Conservation (phyloP, 1,140 invertebrate species). For the Thaumatotibia leucotreta region DNA sequence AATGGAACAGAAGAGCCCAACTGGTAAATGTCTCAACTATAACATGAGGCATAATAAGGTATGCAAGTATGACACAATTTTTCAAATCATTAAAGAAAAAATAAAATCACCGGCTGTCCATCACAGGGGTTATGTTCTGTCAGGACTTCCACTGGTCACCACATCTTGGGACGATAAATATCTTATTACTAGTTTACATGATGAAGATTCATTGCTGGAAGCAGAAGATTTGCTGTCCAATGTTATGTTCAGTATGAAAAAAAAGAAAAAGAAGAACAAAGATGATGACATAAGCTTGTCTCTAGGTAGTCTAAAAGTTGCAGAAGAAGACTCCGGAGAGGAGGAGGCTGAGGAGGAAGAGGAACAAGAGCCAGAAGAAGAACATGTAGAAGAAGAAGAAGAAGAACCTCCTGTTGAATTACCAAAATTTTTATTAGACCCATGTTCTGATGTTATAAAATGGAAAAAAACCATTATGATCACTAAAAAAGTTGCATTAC, state of each 20-base stretch:
- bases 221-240: slow-evolving; percentile 66
- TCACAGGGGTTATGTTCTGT: slow-evolving; percentile 79
- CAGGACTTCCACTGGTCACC: slow-evolving; percentile 77
- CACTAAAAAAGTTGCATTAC: slow-evolving; percentile 36
- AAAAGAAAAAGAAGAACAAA: slow-evolving; percentile 38
- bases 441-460: slow-evolving; percentile 41
- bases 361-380: slow-evolving; percentile 11
- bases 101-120: slow-evolving; percentile 66
- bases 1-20: slow-evolving; percentile 66
- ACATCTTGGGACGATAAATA: slow-evolving; percentile 40
- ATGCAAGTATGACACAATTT: slow-evolving; percentile 64
- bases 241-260: slow-evolving; percentile 55
- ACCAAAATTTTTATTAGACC: slow-evolving; percentile 55
- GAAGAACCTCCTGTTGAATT: slow-evolving; percentile 38
- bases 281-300: slow-evolving; percentile 24
- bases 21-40: slow-evolving; percentile 74
- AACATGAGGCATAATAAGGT: slow-evolving; percentile 73
- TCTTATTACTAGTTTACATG: slow-evolving; percentile 45
- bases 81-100: slow-evolving; percentile 70
- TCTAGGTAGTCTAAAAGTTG: slow-evolving; percentile 36
- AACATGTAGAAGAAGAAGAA: slow-evolving; percentile 35
- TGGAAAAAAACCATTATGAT: slow-evolving; percentile 29
- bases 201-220: slow-evolving; percentile 68
- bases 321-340: slow-evolving; percentile 34
- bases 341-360: slow-evolving; percentile 24